These are phyloP conservation scores for Hylaeus anthracinus DNA, from an alignment of 1,140 invertebrate genomes.

Conservation along the genomic window DNA sequence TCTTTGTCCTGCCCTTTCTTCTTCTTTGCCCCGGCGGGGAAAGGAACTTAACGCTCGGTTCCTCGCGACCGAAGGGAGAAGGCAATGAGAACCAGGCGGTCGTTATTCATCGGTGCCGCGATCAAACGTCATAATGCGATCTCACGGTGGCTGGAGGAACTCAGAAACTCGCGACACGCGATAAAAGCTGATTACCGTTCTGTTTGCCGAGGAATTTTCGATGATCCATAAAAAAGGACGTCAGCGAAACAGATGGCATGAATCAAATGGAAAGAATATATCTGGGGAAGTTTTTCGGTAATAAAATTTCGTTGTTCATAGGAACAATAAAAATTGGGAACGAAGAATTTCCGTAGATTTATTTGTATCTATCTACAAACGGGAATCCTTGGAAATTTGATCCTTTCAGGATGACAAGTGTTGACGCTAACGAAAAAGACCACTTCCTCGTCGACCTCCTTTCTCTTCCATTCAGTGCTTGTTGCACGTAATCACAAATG, in stretches of 20 bases:
- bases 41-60: slow-evolving; percentile 53
- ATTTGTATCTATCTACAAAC: too few relatives aligned
- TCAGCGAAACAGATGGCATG: not conserved
- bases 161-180: slow-evolving; percentile 16
- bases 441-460: too few relatives aligned
- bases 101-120: slow-evolving; percentile 42
- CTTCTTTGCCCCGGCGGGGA: slow-evolving; percentile 18
- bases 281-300: too few relatives aligned
- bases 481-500: too few relatives aligned
- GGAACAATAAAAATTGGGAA: too few relatives aligned
- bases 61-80: slow-evolving; percentile 3
- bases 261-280: too few relatives aligned
- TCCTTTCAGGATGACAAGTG: too few relatives aligned
- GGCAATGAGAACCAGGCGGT: slow-evolving; percentile 20
- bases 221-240: not conserved
- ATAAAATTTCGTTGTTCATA: too few relatives aligned
- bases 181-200: slow-evolving; percentile 51
- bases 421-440: too few relatives aligned
- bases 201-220: slow-evolving; percentile 9
- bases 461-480: too few relatives aligned
- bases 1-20: slow-evolving; percentile 1
- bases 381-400: too few relatives aligned
- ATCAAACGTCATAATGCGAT: slow-evolving; percentile 54
- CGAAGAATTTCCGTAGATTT: too few relatives aligned
- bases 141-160: slow-evolving; percentile 10